A percentile compares a stretch with the other conserved stretches of the same genome.
Conservation (phyloP, 2,113 vertebrate species). For the Crocuta crocuta region DNA sequence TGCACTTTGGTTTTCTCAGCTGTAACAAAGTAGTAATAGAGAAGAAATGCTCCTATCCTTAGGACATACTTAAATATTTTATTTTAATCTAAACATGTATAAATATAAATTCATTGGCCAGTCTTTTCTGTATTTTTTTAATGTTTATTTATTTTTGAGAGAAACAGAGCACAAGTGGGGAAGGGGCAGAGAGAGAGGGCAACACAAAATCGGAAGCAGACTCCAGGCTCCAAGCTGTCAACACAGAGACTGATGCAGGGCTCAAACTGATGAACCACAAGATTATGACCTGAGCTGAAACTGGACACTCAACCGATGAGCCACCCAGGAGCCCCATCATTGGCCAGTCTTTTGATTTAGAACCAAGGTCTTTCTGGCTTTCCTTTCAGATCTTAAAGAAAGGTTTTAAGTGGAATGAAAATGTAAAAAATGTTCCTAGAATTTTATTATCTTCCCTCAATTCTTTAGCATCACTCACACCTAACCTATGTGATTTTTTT, state of each 20-base stretch:
- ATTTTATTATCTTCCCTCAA: not conserved
- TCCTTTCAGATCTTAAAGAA: not conserved
- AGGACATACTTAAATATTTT: not conserved
- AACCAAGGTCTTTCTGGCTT: not conserved
- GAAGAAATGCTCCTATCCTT: not conserved
- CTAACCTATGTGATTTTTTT: not conserved
- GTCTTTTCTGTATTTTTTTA: not conserved
- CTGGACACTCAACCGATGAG: too few species aligned
- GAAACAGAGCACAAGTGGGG: too few species aligned
- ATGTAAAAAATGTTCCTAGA: not conserved
- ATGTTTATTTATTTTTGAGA: too few species aligned
- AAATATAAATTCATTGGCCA: not conserved
- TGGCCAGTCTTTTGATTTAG: not conserved
- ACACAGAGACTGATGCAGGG: too few species aligned
- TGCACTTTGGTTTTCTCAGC: not conserved
- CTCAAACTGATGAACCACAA: too few species aligned
- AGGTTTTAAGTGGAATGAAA: slow-evolving; percentile 2
- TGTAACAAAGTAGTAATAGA: not conserved
- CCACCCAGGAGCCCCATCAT: not conserved
- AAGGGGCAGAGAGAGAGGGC: too few species aligned
- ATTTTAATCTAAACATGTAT: not conserved
- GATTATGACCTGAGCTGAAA: too few species aligned
- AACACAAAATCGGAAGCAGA: too few species aligned
- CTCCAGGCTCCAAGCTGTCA: too few species aligned
- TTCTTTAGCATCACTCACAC: not conserved